Base-by-base conservation (phyloP, 2,113 vertebrate genomes). In the Lepidothrix coronata region DNA sequence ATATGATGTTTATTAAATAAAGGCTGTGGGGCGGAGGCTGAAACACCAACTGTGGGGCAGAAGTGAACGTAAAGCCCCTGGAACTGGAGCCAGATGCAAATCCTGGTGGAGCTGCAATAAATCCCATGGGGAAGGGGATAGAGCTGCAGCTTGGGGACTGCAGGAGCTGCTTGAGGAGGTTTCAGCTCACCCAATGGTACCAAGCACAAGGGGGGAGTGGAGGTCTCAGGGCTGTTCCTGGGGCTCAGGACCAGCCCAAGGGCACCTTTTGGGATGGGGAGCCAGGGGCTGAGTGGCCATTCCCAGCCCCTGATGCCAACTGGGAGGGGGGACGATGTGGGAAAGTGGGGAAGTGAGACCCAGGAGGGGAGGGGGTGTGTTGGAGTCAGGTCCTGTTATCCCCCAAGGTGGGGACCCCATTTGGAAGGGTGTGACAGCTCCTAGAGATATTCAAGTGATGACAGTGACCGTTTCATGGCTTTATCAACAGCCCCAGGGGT, bases 221-320 rank as follows among this genome's bases (percentile, higher is more conserved):
- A 33, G 25, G 14, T 15, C 73, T 61, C 37, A 12, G 54, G 9
- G 28, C 6, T 12, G 5, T 41, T 75, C n/a, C 51, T 41, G 37
- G 4, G 20, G 12, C 19, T 59, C 63, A 37, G 31, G 28, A 33
- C 46, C 54, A 46, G 39, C 46, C 33, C 39, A 46, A 24, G 63
- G 28, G 5, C 33, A 23, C 33, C 4, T 61, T 61, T 70, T 44
- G 73, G 73, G 33, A 39, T 15, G 22, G 12, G 27, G 33, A 52
- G 5, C 14, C 17, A 6, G 46, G 31, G 31, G 54, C 11, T 37
- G 39, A 5, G 39, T 18, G 61, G 15, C 61, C n/a, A 9, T 24
- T 48, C n/a, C 51, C 63, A 15, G 44, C 4, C 63, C 46, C 48
- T 37, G 1, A 4, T 28, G 27, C 37, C 0, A 0, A 2, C 35